Evolutionary conservation across 2,797 vertebrate species (phyloP), one percentile per base, ranked within the genome.

Genomic region (Allobates femoralis): DNA sequence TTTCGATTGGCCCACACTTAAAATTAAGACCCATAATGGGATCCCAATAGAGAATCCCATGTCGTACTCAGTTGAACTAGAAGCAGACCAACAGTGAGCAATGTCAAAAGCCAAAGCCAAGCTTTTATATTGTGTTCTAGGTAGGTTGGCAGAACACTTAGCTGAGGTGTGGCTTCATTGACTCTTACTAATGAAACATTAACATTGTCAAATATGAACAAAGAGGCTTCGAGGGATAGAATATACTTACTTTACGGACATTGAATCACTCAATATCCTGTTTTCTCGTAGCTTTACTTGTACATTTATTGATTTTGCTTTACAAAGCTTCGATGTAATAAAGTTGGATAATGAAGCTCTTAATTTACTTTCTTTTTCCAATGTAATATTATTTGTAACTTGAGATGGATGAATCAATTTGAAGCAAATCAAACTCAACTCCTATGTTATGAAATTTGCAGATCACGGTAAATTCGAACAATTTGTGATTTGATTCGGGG

Each of bases 1-100:
- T 76, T 81, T 41, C 16, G 75, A 18, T 2, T 67, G n/a, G 15
- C 30, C 50, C 30, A 85, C 74, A 58, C 32, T 26, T 81, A 88
- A 46, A 58, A 81, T 23, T 26, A 88, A 56, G 60, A 88, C 58
- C 78, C 83, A 88, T 85, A 88, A 77, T 85, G 71, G 83, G 78
- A 88, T 85, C 83, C 58, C 16, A 18, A 16, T 14, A 69, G 60
- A 75, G 87, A 66, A 79, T 88, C 87, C 87, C 87, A 88, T 88
- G 14, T 78, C 34, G 34, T 80, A 76, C 23, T 66, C 5, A 74
- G 32, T 34, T 56, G 50, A 67, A 21, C 5, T 15, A 34, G 32
- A 50, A n/a, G 53, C n/a, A 83, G 58, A 60, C 71, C 51, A 55
- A 19, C 34, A 50, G 37, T 76, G 71, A 58, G 66, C 67, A 76